These are phyloP conservation scores for Argentina silus DNA, from an alignment of 2,797 vertebrate genomes.

Conservation along the genomic window DNA sequence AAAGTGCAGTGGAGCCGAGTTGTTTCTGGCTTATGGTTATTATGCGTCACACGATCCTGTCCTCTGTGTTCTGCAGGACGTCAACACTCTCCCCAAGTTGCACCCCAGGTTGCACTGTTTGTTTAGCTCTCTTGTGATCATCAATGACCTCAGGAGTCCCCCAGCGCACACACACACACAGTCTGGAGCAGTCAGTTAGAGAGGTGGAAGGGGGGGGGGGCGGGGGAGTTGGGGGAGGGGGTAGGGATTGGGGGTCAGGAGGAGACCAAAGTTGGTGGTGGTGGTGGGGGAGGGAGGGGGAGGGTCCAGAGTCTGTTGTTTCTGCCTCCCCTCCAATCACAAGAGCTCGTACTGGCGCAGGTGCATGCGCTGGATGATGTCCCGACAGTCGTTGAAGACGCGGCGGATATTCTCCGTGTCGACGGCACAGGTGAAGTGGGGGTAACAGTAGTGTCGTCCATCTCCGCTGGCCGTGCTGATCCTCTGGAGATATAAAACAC, in stretches of 20 bases:
- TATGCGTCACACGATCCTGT: slow-evolving; percentile 33
- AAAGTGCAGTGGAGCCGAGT: slow-evolving; percentile 62
- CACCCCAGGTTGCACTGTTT: slow-evolving; percentile 31
- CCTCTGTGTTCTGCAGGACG: slow-evolving; percentile 54
- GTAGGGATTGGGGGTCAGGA: background rate
- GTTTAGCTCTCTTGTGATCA: slow-evolving; percentile 41
- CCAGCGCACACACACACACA: background rate
- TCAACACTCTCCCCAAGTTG: slow-evolving; percentile 43
- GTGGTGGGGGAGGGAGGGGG: slow-evolving; percentile 2
- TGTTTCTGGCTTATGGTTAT: slow-evolving; percentile 21
- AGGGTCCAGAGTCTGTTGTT: slow-evolving; percentile 28
- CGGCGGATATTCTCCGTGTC: slow-evolving; percentile 98
- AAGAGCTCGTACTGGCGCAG: slow-evolving; percentile 97
- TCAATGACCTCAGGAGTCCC: slow-evolving; percentile 25
- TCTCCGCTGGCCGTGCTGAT: slow-evolving; percentile 99
- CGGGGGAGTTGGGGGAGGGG: background rate
- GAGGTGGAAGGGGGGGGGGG: slow-evolving; percentile 26
- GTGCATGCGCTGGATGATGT: slow-evolving; percentile 99
- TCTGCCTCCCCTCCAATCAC: slow-evolving; percentile 56
- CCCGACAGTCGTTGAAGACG: slow-evolving; percentile 99
- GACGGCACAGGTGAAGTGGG: slow-evolving; percentile 96
- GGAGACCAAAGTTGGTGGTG: background rate
- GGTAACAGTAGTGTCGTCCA: slow-evolving; percentile 96
- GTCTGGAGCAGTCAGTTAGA: slow-evolving; percentile 39
- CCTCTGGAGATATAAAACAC: slow-evolving; percentile 77